Evolutionary conservation across 2,113 vertebrate genomes (phyloP).

Genomic region (Hippolais icterina): DNA sequence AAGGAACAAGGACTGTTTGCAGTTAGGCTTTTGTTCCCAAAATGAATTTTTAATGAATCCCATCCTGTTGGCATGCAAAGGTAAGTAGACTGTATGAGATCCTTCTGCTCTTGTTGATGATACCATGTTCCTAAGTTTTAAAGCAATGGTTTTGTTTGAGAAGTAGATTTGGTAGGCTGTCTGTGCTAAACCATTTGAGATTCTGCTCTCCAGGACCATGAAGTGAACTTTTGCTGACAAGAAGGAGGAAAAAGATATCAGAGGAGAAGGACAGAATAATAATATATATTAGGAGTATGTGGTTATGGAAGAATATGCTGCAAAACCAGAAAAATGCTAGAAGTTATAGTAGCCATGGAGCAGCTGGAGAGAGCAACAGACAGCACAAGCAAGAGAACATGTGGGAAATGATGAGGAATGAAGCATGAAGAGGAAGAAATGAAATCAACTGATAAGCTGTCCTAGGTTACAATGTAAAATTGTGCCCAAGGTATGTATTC

Average conservation of each 20-base stretch:
- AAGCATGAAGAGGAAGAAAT: constrained; percentile 13
- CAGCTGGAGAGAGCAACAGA: constrained; percentile 10
- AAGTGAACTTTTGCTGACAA: neutral
- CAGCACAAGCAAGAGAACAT: neutral
- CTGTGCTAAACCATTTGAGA: neutral
- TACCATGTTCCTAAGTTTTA: neutral
- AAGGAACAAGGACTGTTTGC: neutral
- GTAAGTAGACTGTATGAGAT: neutral
- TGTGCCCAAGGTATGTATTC: too few relatives aligned
- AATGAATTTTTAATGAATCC: neutral
- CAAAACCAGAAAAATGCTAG: neutral
- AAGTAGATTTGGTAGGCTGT: neutral
- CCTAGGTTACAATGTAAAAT: too few relatives aligned
- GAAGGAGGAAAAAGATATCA: neutral
- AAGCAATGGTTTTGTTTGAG: neutral
- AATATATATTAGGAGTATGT: neutral
- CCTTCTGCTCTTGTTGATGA: neutral
- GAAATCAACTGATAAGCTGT: neutral
- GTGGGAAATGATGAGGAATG: neutral
- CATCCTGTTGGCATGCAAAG: neutral
- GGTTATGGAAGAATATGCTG: neutral
- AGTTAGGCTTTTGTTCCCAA: neutral
- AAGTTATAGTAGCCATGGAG: neutral
- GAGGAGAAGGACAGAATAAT: neutral
- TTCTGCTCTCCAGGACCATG: neutral